Conservation (phyloP, 2,113 vertebrate species). For the Nerophis lumbriciformis region DNA sequence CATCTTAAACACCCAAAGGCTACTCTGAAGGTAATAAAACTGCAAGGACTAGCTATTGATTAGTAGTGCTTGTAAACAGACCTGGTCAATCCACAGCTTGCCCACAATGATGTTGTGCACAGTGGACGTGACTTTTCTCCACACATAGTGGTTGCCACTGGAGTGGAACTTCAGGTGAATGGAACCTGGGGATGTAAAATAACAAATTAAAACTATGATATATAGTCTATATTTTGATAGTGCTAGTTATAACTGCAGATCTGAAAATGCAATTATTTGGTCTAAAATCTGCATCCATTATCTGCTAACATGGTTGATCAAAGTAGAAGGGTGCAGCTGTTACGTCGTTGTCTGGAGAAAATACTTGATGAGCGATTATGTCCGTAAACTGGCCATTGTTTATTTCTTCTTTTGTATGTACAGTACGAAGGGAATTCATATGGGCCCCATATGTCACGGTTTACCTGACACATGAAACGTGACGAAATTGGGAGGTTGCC, state of each 20-base stretch:
- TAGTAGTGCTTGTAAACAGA: constrained; percentile 45
- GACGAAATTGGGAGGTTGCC: too few relatives aligned
- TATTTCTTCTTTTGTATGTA: too few relatives aligned
- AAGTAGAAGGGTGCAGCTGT: too few relatives aligned
- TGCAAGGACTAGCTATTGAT: constrained; percentile 2
- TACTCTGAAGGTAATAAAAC: not conserved
- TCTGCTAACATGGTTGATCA: not conserved
- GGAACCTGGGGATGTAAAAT: constrained; percentile 70
- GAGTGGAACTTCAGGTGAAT: constrained; percentile 93
- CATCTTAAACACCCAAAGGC: not conserved
- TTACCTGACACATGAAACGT: too few relatives aligned
- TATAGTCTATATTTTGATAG: not conserved
- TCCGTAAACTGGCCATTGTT: too few relatives aligned
- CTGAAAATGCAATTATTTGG: not conserved
- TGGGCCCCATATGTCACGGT: too few relatives aligned
- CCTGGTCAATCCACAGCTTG: constrained; percentile 99
- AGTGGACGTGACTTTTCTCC: constrained; percentile 96
- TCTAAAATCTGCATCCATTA: not conserved
- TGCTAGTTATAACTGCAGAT: not conserved
- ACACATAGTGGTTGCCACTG: constrained; percentile 93
- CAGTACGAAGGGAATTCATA: too few relatives aligned
- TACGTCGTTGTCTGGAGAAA: too few relatives aligned
- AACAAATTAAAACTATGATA: constrained; percentile 5
- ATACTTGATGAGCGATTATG: too few relatives aligned
- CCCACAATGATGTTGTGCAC: constrained; percentile 99